Percentiles rank a stretch among this genome's conserved stretches.
phyloP scores from a whole-genome alignment of 2,113 vertebrate species.

The Tachysurus fulvidraco region DNA sequence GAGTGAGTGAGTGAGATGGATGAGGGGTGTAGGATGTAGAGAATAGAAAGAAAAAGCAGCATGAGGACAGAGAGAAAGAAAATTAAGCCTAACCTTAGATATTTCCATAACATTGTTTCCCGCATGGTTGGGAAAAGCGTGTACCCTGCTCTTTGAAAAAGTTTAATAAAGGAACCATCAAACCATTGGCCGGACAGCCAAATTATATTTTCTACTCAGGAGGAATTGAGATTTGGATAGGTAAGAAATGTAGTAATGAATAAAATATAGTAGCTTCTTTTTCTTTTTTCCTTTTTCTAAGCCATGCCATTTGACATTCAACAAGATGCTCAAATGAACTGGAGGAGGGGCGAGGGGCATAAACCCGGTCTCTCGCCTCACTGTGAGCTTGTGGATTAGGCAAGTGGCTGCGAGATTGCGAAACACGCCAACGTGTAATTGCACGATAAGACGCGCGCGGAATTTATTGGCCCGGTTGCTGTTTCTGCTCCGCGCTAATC shows the following conservation, averaged over 20 bases:
- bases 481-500: constrained; percentile 98
- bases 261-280: not conserved
- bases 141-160: not conserved
- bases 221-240: not conserved
- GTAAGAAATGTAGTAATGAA: constrained; percentile 11
- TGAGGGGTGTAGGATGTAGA: not conserved
- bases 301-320: constrained; percentile 33
- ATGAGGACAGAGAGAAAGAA: not conserved
- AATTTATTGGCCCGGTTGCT: constrained; percentile 96
- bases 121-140: not conserved
- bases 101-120: constrained; percentile 30
- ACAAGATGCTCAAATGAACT: constrained; percentile 47
- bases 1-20: not conserved
- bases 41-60: not conserved
- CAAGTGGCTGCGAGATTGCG: constrained; percentile 91
- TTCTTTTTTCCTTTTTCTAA: not conserved
- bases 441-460: constrained; percentile 94
- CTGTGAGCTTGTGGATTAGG: constrained; percentile 89
- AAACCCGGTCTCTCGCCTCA: constrained; percentile 83
- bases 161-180: not conserved
- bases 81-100: constrained; percentile 10
- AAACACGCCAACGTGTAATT: constrained; percentile 90
- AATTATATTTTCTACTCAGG: not conserved
- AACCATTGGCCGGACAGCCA: not conserved
- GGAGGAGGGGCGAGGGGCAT: constrained; percentile 50